phyloP scores from a whole-genome alignment of 2,113 vertebrate genomes.

The Hippotragus niger region DNA sequence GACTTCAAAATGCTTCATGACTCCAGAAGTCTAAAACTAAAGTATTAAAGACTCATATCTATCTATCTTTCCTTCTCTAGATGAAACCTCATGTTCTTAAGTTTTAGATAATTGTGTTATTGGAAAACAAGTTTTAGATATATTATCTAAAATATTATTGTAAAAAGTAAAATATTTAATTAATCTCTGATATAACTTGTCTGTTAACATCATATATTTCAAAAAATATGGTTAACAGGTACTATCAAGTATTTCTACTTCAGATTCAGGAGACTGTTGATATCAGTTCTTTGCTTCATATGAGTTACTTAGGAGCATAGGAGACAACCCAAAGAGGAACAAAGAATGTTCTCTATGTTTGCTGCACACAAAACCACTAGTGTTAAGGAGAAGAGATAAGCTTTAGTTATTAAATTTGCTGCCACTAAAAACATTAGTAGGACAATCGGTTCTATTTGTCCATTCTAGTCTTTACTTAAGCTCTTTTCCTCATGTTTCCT shows the following conservation, averaged over 20 bases:
- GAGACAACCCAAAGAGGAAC: not conserved
- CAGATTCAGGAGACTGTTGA: not conserved
- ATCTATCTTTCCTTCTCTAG: not conserved
- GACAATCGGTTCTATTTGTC: not conserved
- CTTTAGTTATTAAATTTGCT: conserved; percentile 5
- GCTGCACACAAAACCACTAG: not conserved
- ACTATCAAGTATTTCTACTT: not conserved
- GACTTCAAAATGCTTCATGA: not conserved
- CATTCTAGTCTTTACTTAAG: not conserved
- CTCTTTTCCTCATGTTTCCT: not conserved
- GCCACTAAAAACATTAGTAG: not conserved
- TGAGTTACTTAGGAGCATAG: not conserved
- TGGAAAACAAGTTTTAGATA: not conserved
- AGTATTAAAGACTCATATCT: not conserved
- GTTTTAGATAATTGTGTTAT: not conserved
- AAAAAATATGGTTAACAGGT: not conserved
- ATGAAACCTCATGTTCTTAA: not conserved
- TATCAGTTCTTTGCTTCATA: not conserved
- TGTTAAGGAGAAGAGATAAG: not conserved
- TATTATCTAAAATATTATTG: not conserved
- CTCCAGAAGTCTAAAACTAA: not conserved
- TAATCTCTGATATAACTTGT: not conserved
- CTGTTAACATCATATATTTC: not conserved
- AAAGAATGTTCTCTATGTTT: not conserved
- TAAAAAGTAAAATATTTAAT: not conserved